Evolutionary conservation across 2,113 vertebrate species (phyloP), one percentile per base, ranked within the genome.

Genomic region (Ctenomys sociabilis): DNA sequence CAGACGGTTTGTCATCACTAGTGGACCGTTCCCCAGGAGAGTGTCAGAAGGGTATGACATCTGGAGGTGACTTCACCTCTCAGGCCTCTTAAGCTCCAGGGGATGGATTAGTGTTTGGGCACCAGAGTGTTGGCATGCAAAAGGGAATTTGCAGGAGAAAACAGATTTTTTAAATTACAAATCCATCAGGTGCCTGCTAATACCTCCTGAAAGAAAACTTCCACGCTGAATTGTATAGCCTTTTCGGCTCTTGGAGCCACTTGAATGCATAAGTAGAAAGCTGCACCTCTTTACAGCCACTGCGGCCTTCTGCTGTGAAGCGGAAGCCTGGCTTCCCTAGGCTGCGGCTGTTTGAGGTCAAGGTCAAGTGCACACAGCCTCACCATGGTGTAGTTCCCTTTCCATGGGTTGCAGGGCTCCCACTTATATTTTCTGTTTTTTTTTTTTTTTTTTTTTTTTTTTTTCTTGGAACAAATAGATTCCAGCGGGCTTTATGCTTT

Each of bases 111-210:
- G 80, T 26, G 43, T 90, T 85, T 96, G 92, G 81, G 87, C 81
- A 30, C 2, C 13, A 40, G 80, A 2, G 19, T 37, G 14, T 68
- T 96, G 91, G 91, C 90, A 92, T 61, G 52, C n/a, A 22, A 59
- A 78, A 88, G 40, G 49, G 63, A 14, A 54, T 88, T 82, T 91
- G 21, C 63, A 84, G 70, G 77, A 80, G 70, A 95, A 95, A 96
- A 91, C 72, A 97, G 84, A 95, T 93, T 95, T 95, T 96, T 97
- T 95, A 86, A 95, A 83, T 96, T 97, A 94, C 95, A 94, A 92
- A 96, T 96, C 87, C 89, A 52, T 92, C 59, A 78, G n/a, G 73
- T 68, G 73, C 81, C 30, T 90, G 87, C 70, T 96, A 95, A 96
- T 97, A 37, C 94, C 61, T 93, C 66, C 87, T 80, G 92, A 96